Conservation (phyloP, 2,797 vertebrate genomes). For the Anguilla megastoma region DNA sequence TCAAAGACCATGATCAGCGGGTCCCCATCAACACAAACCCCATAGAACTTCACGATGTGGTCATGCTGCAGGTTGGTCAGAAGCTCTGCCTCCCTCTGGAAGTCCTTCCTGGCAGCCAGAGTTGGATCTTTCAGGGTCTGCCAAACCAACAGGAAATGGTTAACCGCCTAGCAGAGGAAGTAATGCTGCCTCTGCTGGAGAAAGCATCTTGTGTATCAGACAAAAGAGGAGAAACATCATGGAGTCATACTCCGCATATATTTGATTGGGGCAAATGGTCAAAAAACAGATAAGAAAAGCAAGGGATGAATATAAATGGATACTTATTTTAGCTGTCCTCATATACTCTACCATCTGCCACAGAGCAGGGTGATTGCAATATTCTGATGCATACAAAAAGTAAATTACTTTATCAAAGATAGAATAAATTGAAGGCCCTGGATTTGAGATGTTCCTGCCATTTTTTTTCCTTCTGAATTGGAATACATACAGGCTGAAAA, state of each 20-base stretch:
- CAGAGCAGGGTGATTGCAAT: slow-evolving; percentile 14
- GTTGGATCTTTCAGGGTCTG: slow-evolving; percentile 96
- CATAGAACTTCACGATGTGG: slow-evolving; percentile 96
- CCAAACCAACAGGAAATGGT: slow-evolving; percentile 1
- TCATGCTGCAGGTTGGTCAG: slow-evolving; percentile 97
- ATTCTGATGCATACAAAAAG: slow-evolving; percentile 23
- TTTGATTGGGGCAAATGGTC: background rate
- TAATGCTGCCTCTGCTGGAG: background rate
- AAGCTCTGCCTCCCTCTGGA: slow-evolving; percentile 95
- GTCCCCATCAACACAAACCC: slow-evolving; percentile 93
- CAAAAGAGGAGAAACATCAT: background rate
- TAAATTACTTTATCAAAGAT: slow-evolving; percentile 45
- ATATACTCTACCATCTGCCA: background rate
- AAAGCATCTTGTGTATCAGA: background rate
- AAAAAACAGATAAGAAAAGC: slow-evolving; percentile 12
- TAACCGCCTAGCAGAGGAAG: background rate
- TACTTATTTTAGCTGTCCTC: slow-evolving; percentile 12
- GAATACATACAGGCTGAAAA: slow-evolving; percentile 24
- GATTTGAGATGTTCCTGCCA: background rate
- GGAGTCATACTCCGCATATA: background rate
- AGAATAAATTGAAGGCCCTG: slow-evolving; percentile 33
- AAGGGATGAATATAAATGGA: slow-evolving; percentile 12
- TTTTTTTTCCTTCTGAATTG: slow-evolving; percentile 47
- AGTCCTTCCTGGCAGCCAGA: slow-evolving; percentile 92
- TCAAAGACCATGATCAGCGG: slow-evolving; percentile 99